Conservation (phyloP, 1,140 invertebrate genomes). For the honey bee (Apis mellifera) region Amel_HAv3.1 CM009937.2:2846501-2847000, state of each 20-base stretch:
- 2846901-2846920: background rate
- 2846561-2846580: too few species aligned
- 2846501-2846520: too few species aligned
- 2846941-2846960: background rate
- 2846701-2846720: constrained; percentile 46
- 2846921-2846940: background rate
- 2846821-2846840: constrained; percentile 6
- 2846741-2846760: background rate
- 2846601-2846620: constrained; percentile 3
- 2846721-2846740: constrained; percentile 54
- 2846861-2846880: background rate
- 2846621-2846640: constrained; percentile 34
- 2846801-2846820: background rate
- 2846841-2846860: background rate
- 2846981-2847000: too few species aligned
- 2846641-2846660: constrained; percentile 31
- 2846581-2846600: too few species aligned
- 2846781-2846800: background rate
- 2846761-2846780: constrained; percentile 17
- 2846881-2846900: background rate
- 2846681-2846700: constrained; percentile 56
- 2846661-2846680: constrained; percentile 27
- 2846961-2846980: background rate
- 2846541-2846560: too few species aligned
- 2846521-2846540: too few species aligned